phyloP scores from a whole-genome alignment of 1,140 invertebrate genomes.

The Schlechtendalia chinensis region DNA sequence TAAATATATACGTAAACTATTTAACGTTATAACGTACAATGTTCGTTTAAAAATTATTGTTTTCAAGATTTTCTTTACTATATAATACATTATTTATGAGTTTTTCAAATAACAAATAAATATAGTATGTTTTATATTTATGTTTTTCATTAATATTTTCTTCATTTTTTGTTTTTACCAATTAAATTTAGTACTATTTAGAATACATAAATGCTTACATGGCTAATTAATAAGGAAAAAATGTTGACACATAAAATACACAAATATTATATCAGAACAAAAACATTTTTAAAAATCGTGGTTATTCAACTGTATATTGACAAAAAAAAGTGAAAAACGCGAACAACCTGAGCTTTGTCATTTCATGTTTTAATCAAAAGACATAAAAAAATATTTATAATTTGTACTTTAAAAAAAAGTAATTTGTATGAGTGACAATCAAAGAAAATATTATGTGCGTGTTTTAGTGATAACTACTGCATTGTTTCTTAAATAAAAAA shows the following conservation, averaged over 20 bases:
- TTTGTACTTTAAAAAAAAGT: not conserved
- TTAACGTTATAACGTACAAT: not conserved
- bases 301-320: not conserved
- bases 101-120: no score
- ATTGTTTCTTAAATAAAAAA: not conserved
- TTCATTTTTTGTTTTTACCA: no score
- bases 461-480: not conserved
- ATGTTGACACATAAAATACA: not conserved
- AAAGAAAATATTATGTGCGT: slow-evolving; percentile 9
- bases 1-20: not conserved
- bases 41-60: not conserved
- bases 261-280: not conserved
- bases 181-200: no score
- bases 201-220: no score
- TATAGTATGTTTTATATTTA: no score
- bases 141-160: no score
- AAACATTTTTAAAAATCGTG: not conserved
- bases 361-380: slow-evolving; percentile 2
- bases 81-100: no score
- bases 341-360: not conserved
- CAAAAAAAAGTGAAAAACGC: not conserved
- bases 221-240: not conserved
- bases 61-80: no score
- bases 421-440: not conserved
- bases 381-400: not conserved